phyloP scores from a whole-genome alignment of 2,797 vertebrate species.

The Valencia hispanica region DNA sequence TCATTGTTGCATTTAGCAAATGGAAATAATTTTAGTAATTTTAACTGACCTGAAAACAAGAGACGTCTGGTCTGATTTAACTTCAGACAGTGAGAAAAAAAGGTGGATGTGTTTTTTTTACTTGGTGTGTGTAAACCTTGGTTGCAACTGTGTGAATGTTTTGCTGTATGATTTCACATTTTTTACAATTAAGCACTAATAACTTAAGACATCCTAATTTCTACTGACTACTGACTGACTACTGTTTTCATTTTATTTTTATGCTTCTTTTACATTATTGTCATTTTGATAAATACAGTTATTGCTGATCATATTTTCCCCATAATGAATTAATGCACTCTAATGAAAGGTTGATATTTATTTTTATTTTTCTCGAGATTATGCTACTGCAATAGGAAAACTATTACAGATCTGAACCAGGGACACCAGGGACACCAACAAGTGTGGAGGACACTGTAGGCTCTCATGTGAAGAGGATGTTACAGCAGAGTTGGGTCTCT shows the following conservation, averaged over 20 bases:
- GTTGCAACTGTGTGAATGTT: not conserved
- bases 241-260: not conserved
- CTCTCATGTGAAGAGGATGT: not conserved
- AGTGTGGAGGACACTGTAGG: not conserved
- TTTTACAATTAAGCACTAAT: not conserved
- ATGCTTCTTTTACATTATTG: not conserved
- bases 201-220: not conserved
- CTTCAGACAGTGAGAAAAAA: not conserved
- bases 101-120: not conserved
- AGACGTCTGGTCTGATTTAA: too few relatives aligned
- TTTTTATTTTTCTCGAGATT: not conserved
- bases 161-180: not conserved
- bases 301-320: not conserved
- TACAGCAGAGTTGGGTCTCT: not conserved
- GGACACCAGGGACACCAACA: not conserved
- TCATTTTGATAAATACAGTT: not conserved
- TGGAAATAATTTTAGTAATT: not conserved
- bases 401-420: not conserved
- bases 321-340: not conserved
- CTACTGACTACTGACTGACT: too few relatives aligned
- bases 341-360: not conserved
- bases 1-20: not conserved
- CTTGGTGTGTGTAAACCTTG: not conserved
- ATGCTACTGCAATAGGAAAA: not conserved
- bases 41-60: not conserved